A percentile compares a stretch with the other conserved stretches of the same genome.
Conservation (phyloP, 2,113 vertebrate species). For the Cynocephalus volans region DNA sequence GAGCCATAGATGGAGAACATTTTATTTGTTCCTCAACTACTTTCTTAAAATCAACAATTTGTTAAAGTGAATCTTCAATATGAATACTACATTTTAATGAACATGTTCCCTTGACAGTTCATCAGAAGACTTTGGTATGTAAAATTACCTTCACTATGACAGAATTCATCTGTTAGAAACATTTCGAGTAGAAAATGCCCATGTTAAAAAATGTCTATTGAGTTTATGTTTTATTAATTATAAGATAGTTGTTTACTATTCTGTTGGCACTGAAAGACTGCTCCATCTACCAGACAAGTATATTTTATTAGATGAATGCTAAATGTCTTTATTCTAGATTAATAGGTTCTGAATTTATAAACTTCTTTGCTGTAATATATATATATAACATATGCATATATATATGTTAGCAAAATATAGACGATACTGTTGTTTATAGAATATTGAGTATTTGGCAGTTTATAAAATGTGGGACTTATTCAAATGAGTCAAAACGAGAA, state of each 20-base stretch:
- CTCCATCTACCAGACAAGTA: neutral
- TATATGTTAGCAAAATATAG: neutral
- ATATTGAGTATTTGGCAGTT: constrained; percentile 17
- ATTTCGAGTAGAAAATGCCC: neutral
- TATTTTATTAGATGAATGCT: constrained; percentile 1
- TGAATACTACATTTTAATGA: constrained; percentile 26
- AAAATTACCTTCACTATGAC: neutral
- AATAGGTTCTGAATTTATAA: constrained; percentile 26
- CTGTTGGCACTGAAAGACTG: neutral
- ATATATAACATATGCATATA: neutral
- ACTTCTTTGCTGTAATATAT: neutral
- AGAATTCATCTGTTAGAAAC: constrained; percentile 19
- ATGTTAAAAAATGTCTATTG: neutral
- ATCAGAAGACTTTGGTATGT: neutral
- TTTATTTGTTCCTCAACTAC: neutral
- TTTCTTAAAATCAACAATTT: constrained; percentile 38
- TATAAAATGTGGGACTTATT: constrained; percentile 1
- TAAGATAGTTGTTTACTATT: neutral
- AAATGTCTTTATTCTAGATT: neutral
- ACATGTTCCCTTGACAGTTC: neutral
- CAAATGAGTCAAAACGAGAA: neutral
- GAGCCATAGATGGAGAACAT: neutral
- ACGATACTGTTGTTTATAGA: neutral
- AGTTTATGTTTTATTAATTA: constrained; percentile 6
- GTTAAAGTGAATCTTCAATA: neutral